Evolutionary conservation across 2,113 vertebrate species (phyloP).

Genomic region (Toxostoma redivivum): DNA sequence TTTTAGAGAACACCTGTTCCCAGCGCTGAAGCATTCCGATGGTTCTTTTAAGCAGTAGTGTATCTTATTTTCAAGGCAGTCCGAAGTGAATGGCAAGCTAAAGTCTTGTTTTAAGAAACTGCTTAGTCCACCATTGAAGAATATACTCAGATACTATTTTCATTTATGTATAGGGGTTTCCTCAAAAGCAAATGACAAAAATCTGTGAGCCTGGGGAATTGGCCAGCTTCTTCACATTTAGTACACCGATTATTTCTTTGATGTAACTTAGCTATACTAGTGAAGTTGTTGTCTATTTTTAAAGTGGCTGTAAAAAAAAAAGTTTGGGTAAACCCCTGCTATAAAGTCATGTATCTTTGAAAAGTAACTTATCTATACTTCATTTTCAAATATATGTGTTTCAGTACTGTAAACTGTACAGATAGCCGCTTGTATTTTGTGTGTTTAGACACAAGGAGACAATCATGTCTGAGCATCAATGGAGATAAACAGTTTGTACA

Average conservation of each 20-base stretch:
- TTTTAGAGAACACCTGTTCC: slow-evolving; percentile 97
- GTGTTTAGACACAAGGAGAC: slow-evolving; percentile 96
- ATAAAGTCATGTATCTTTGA: slow-evolving; percentile 99
- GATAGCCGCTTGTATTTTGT: slow-evolving; percentile 87
- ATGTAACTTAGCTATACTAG: slow-evolving; percentile 83
- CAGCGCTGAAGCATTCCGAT: slow-evolving; percentile 96
- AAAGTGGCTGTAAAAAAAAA: slow-evolving; percentile 80
- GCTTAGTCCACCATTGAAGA: slow-evolving; percentile 83
- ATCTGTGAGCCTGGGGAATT: slow-evolving; percentile 85
- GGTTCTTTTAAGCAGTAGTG: slow-evolving; percentile 94
- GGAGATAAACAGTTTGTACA: slow-evolving; percentile 80
- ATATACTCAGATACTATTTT: slow-evolving; percentile 83
- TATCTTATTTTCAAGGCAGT: slow-evolving; percentile 78
- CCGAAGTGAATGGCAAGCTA: slow-evolving; percentile 83
- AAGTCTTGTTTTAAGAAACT: slow-evolving; percentile 88
- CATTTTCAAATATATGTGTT: slow-evolving; percentile 96
- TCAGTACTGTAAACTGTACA: slow-evolving; percentile 95
- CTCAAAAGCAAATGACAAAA: slow-evolving; percentile 75
- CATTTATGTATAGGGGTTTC: slow-evolving; percentile 82
- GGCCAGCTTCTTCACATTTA: slow-evolving; percentile 76
- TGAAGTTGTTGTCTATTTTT: slow-evolving; percentile 86
- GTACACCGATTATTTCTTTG: slow-evolving; percentile 75
- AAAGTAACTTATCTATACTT: slow-evolving; percentile 98
- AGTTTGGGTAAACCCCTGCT: slow-evolving; percentile 85
- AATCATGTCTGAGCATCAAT: slow-evolving; percentile 90